Evolutionary conservation across 2,113 vertebrate species (phyloP).

Genomic region (Antennarius striatus): DNA sequence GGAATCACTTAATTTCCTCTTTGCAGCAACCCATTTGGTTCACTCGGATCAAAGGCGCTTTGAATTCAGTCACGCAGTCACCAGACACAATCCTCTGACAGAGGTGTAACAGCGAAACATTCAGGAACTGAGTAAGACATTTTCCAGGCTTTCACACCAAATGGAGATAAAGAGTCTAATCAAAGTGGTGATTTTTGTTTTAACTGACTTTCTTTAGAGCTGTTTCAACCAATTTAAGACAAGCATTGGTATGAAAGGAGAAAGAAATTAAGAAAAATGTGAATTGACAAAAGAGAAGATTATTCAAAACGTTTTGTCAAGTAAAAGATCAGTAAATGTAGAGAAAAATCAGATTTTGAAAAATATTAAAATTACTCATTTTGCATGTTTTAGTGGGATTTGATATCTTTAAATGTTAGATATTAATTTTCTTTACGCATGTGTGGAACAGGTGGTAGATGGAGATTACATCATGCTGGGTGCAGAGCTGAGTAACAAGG

Average conservation of each 20-base stretch:
- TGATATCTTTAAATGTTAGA: constrained; percentile 18
- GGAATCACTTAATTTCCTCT: no score
- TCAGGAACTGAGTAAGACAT: no score
- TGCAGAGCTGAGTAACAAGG: constrained; percentile 20
- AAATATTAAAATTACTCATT: constrained; percentile 19
- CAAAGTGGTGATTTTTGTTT: no score
- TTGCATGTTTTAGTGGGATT: constrained; percentile 16
- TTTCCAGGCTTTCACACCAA: not conserved
- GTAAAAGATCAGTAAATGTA: not conserved
- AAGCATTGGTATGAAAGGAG: no score
- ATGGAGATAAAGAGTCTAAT: no score
- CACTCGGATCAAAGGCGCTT: no score
- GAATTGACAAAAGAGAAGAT: not conserved
- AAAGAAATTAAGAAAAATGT: not conserved
- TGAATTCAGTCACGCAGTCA: no score
- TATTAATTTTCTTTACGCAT: constrained; percentile 33
- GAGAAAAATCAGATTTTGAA: constrained; percentile 8
- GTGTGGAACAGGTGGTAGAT: constrained; percentile 39
- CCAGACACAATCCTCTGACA: no score
- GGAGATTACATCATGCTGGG: constrained; percentile 1
- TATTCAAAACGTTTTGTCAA: not conserved
- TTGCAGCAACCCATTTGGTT: no score
- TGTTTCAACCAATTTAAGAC: no score
- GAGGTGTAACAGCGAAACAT: no score
- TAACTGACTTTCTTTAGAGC: no score